phyloP scores from a whole-genome alignment of 1,140 invertebrate species.

The Neodiprion pinetum region DNA sequence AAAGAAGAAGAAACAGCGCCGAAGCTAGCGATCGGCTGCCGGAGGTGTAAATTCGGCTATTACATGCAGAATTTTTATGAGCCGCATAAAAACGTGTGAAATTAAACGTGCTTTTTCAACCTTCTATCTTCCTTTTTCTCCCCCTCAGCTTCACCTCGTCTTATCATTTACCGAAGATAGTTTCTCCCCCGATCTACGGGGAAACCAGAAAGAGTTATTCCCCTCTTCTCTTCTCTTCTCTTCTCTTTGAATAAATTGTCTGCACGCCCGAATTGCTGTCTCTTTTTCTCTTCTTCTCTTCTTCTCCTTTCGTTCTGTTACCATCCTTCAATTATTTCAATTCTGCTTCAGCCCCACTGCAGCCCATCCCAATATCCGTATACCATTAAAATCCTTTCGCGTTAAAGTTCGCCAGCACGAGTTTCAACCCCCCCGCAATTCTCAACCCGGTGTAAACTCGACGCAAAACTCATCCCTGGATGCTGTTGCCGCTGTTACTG shows the following conservation, averaged over 20 bases:
- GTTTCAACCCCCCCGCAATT: not conserved
- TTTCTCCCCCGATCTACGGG: not conserved
- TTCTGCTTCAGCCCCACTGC: not conserved
- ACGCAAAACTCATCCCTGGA: not conserved
- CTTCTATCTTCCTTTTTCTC: not conserved
- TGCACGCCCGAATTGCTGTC: not conserved
- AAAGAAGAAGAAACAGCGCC: no score
- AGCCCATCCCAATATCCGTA: not conserved
- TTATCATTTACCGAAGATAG: not conserved
- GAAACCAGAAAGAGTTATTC: not conserved
- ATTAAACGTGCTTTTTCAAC: not conserved
- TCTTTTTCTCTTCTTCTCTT: no score
- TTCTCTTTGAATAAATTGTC: constrained; percentile 2
- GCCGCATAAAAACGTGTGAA: no score
- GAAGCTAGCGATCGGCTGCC: not conserved
- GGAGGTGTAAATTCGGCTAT: not conserved
- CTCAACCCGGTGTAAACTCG: not conserved
- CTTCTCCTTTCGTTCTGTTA: not conserved
- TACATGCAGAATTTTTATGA: no score
- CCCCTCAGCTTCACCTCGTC: not conserved
- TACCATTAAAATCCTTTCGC: not conserved
- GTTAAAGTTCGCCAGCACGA: not conserved
- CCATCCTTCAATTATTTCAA: not conserved
- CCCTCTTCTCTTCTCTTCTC: no score
- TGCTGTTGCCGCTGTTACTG: no score